phyloP scores from a whole-genome alignment of 2,113 vertebrate genomes.

The Arenaria interpres region DNA sequence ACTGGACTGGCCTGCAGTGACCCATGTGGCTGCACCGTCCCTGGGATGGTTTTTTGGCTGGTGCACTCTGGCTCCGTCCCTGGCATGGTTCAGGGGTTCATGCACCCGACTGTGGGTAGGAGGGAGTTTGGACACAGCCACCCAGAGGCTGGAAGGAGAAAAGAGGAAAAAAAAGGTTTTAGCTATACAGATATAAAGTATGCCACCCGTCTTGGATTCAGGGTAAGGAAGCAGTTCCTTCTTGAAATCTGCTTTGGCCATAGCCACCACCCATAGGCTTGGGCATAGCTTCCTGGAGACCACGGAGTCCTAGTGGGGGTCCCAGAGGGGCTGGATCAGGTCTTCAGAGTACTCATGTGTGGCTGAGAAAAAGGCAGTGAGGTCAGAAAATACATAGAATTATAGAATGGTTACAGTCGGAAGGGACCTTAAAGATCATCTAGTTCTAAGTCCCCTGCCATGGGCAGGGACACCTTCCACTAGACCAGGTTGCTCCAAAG shows the following conservation, averaged over 20 bases:
- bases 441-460: background rate
- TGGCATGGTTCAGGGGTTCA: fast-evolving
- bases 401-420: background rate
- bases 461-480: background rate
- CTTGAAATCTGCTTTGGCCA: background rate
- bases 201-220: background rate
- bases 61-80: background rate
- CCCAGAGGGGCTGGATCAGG: background rate
- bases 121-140: background rate
- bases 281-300: background rate
- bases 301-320: background rate
- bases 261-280: background rate
- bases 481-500: background rate
- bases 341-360: background rate
- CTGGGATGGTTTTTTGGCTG: background rate
- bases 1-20: background rate
- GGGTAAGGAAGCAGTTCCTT: background rate
- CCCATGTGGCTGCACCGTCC: fast-evolving
- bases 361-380: background rate
- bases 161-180: background rate
- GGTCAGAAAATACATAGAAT: background rate
- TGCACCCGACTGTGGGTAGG: background rate
- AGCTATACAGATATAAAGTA: background rate
- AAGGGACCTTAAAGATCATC: background rate
- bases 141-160: background rate